Percentiles rank a stretch among this genome's conserved stretches.
phyloP scores from a whole-genome alignment of 2,888 invertebrate genomes.

The Eulithis testata region DNA sequence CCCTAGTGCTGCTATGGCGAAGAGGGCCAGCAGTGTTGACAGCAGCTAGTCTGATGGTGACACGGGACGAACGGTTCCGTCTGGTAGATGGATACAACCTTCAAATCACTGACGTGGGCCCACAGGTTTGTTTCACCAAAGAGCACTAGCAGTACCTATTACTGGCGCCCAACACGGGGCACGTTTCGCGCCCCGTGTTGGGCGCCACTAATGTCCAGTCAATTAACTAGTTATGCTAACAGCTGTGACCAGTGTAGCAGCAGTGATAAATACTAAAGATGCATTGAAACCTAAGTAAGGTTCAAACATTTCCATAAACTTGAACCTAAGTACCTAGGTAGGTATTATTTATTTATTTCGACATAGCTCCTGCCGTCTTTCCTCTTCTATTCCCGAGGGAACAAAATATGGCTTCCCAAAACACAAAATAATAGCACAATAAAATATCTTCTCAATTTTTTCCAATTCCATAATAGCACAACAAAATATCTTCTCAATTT shows the following conservation, averaged over 20 bases:
- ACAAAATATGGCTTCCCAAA: conserved; percentile 13
- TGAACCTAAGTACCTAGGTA: too few relatives aligned
- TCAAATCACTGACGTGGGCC: conserved; percentile 88
- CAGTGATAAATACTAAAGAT: too few relatives aligned
- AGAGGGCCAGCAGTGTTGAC: conserved; percentile 88
- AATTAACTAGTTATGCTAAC: too few relatives aligned
- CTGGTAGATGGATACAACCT: conserved; percentile 89
- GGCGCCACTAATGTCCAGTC: too few relatives aligned
- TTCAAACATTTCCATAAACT: not conserved
- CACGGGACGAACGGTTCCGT: conserved; percentile 87
- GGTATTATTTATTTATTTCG: not conserved
- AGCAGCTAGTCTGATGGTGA: conserved; percentile 89
- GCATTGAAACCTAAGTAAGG: too few relatives aligned
- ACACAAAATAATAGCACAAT: conserved; percentile 45
- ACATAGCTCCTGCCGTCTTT: not conserved
- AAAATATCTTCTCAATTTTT: conserved; percentile 46
- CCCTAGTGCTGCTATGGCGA: conserved; percentile 88
- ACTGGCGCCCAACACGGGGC: too few relatives aligned
- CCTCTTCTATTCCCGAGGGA: not conserved
- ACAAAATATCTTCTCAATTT: conserved; percentile 46
- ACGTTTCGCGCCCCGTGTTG: too few relatives aligned
- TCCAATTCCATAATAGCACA: conserved; percentile 50
- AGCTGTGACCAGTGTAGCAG: too few relatives aligned
- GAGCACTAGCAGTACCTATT: too few relatives aligned
- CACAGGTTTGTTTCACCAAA: conserved; percentile 76